Base-by-base conservation (phyloP, 2,113 vertebrate genomes). In the Odocoileus hemionus region DNA sequence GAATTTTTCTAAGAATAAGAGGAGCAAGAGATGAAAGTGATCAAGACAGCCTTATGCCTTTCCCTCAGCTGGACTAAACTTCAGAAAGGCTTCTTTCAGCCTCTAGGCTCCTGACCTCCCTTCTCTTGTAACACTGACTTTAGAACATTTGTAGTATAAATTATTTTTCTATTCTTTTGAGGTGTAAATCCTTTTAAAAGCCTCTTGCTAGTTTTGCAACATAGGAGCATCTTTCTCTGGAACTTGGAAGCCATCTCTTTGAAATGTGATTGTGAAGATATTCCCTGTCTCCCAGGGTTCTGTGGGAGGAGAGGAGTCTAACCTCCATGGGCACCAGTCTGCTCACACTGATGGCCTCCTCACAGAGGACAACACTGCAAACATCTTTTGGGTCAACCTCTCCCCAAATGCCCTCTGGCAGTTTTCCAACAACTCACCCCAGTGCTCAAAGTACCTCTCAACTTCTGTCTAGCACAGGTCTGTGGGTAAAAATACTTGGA, bases 261-360 rank as follows among this genome's bases (percentile, higher is more conserved):
- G 58, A 91, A 85, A 79, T 79, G 83, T 36, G 86, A 91, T 85
- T 61, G 90, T 96, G 30, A 93, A 93, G 80, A 91, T n/a, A 83
- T 14, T n/a, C 2, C 25, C n/a, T 58, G 25, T 60, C 82, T 43
- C 43, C 19, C 5, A 23, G 28, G 12, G 12, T 25, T 79, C 55
- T 55, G 55, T n/a, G 60, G 30, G 80, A 86, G 67, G 25, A 26
- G 25, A 36, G 23, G 25, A 92, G 33, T 36, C 89, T 87, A 36
- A 90, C 57, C 47, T 79, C 50, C 36, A n/a, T 36, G 26, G 17
- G 30, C 25, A 80, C 30, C 92, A 87, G 26, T 74, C 43, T 91
- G n/a, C 61, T 95, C 61, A 84, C 80, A 92, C 36, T 86, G 79
- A 89, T 87, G 82, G 84, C 89, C 76, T 80, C 91, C 60, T 76